phyloP scores from a whole-genome alignment of 2,888 invertebrate species.

The Tachina fera region DNA sequence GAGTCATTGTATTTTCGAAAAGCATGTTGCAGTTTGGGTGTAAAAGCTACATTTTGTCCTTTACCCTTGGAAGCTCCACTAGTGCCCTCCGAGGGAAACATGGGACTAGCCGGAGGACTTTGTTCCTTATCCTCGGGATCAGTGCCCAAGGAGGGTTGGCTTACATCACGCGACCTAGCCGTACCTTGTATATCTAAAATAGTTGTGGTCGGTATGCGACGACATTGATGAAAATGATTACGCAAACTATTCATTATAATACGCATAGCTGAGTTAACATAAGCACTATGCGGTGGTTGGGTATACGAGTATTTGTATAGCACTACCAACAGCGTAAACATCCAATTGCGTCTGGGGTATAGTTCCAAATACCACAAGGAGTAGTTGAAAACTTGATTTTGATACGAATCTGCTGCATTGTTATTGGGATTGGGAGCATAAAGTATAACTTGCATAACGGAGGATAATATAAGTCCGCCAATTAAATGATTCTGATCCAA shows the following conservation, averaged over 20 bases:
- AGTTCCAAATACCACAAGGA: slow-evolving; percentile 95
- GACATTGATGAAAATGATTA: slow-evolving; percentile 91
- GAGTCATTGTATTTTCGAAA: slow-evolving; percentile 84
- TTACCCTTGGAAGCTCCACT: slow-evolving; percentile 83
- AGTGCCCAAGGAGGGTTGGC: slow-evolving; percentile 89
- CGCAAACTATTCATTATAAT: slow-evolving; percentile 94
- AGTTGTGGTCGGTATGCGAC: slow-evolving; percentile 91
- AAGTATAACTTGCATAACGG: slow-evolving; percentile 90
- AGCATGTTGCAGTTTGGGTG: slow-evolving; percentile 86
- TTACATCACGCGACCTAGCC: slow-evolving; percentile 85
- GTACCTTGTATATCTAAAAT: slow-evolving; percentile 87
- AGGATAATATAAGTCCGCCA: slow-evolving; percentile 94
- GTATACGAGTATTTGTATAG: slow-evolving; percentile 96
- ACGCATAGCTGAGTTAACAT: slow-evolving; percentile 91
- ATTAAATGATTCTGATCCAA: slow-evolving; percentile 98
- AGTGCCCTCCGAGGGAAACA: slow-evolving; percentile 85
- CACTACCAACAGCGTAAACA: slow-evolving; percentile 95
- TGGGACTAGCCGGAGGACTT: slow-evolving; percentile 86
- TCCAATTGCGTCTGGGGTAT: slow-evolving; percentile 94
- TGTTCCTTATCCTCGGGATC: slow-evolving; percentile 85
- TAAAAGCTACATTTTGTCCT: slow-evolving; percentile 85
- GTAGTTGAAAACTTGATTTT: slow-evolving; percentile 86
- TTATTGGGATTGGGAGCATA: slow-evolving; percentile 92
- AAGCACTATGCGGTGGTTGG: slow-evolving; percentile 87
- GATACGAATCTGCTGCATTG: slow-evolving; percentile 85